Base-by-base conservation (phyloP, 2,888 invertebrate genomes). In the Helleia helle region DNA sequence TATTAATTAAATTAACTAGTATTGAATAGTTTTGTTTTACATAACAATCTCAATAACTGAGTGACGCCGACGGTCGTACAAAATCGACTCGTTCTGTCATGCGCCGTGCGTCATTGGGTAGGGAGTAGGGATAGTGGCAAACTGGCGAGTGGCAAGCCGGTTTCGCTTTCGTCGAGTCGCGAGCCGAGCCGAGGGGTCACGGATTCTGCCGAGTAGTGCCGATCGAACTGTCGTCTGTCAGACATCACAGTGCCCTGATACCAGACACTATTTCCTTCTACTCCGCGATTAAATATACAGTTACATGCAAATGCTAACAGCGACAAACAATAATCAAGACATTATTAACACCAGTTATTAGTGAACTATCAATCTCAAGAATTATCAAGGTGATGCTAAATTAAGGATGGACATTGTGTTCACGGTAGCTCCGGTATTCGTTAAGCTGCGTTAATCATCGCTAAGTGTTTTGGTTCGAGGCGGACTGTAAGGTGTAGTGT, bases 221-320 rank as follows among this genome's bases (percentile, higher is more conserved):
- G 81, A 81, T 58, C 52, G 55, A 52, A 58, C 62, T 60, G 58
- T n/a, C n/a, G n/a, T 63, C 60, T 57, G 55, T 52, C 57, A 60
- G 71, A 65, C 59, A 55, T 62, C 63, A 72, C 81, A 72, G 63
- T 64, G 56, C 68, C 57, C 54, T 63, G 57, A 57, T 61, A 58
- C 67, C 76, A 83, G 80, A 81, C 75, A 79, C 71, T 63, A 74
- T 71, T 75, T 77, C 68, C 69, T 73, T 60, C 64, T 70, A 68
- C 70, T 57, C 53, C 49, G 60, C 48, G 55, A 60, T 59, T 66
- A 64, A 62, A 60, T 56, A 13, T 30, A 30, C 31, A 39, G 13
- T 25, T 30, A 22, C 25, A 15, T 31, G 29, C 24, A 6, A 25
- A 14, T n/a, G 25, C 18, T 30, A 9, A 22, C 9, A 4, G 5